A percentile compares a stretch with the other conserved stretches of the same genome.
Evolutionary conservation across 2,113 vertebrate genomes (phyloP).

Genomic region (Dasyurus viverrinus): DNA sequence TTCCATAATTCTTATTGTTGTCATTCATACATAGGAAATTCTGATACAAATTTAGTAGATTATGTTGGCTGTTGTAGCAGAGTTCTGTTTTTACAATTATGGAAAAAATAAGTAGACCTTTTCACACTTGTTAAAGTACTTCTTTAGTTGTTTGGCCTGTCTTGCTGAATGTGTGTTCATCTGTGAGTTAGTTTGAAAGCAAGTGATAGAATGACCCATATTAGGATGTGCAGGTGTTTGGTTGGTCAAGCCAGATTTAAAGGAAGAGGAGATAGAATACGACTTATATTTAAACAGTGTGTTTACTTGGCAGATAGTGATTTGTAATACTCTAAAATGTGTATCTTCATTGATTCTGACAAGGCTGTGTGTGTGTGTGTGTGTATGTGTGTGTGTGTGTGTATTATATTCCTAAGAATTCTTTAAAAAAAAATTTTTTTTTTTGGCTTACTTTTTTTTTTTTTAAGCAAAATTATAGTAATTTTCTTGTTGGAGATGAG

Average conservation of each 20-base stretch:
- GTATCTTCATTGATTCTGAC: slow-evolving; percentile 9
- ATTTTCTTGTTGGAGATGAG: slow-evolving; percentile 44
- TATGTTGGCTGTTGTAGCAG: slow-evolving; percentile 48
- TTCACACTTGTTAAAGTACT: slow-evolving; percentile 15
- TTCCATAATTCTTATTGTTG: slow-evolving; percentile 32
- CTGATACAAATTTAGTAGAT: slow-evolving; percentile 32
- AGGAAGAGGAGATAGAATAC: background rate
- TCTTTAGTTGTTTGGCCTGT: slow-evolving; percentile 49
- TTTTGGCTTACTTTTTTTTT: background rate
- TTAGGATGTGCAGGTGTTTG: slow-evolving; percentile 22
- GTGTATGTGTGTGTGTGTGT: too few species aligned
- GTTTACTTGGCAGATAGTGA: slow-evolving; percentile 30
- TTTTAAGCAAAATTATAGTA: background rate
- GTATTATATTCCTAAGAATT: background rate
- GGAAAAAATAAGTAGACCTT: slow-evolving; percentile 40
- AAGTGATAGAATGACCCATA: slow-evolving; percentile 24
- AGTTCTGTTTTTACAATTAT: slow-evolving; percentile 1
- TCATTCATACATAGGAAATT: background rate
- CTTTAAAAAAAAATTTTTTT: background rate
- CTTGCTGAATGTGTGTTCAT: slow-evolving; percentile 36
- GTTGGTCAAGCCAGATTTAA: background rate
- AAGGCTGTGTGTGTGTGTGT: background rate
- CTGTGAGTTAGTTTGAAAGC: slow-evolving; percentile 32
- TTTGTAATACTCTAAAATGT: slow-evolving; percentile 10
- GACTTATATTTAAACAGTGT: background rate